Conservation (phyloP, 2,797 vertebrate genomes). For the Lemur catta region DNA sequence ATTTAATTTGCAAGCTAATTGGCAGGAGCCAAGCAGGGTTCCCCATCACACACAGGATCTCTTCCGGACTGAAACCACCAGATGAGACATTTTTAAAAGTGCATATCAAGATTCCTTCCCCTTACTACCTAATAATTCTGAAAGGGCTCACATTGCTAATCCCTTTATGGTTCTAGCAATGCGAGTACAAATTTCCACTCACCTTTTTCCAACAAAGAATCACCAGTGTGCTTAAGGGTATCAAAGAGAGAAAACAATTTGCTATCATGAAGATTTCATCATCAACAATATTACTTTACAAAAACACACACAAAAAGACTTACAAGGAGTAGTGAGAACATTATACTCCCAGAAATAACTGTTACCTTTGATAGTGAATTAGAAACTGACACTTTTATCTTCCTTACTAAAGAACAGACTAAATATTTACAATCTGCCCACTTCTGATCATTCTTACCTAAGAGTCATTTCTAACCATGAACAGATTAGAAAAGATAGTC, state of each 20-base stretch:
- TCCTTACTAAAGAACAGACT: constrained; percentile 15
- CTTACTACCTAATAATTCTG: neutral
- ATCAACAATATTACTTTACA: neutral
- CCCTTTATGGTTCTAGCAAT: neutral
- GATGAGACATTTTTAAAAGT: neutral
- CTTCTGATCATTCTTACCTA: constrained; percentile 5
- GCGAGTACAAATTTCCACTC: constrained; percentile 52
- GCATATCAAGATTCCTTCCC: neutral
- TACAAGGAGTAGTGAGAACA: neutral
- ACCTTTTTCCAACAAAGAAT: constrained; percentile 61
- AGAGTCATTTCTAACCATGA: neutral
- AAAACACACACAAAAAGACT: constrained; percentile 1
- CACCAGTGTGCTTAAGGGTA: constrained; percentile 67
- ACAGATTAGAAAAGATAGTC: constrained; percentile 21
- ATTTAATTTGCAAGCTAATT: neutral
- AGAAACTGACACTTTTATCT: neutral
- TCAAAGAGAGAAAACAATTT: constrained; percentile 74
- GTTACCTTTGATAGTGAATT: neutral
- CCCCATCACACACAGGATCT: neutral
- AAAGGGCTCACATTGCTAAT: neutral
- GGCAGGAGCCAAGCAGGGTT: neutral
- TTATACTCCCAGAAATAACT: neutral
- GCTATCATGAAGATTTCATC: constrained; percentile 49
- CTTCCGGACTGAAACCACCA: neutral
- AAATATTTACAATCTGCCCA: neutral